phyloP scores from a whole-genome alignment of 2,113 vertebrate species.

The Climacteris rufus region DNA sequence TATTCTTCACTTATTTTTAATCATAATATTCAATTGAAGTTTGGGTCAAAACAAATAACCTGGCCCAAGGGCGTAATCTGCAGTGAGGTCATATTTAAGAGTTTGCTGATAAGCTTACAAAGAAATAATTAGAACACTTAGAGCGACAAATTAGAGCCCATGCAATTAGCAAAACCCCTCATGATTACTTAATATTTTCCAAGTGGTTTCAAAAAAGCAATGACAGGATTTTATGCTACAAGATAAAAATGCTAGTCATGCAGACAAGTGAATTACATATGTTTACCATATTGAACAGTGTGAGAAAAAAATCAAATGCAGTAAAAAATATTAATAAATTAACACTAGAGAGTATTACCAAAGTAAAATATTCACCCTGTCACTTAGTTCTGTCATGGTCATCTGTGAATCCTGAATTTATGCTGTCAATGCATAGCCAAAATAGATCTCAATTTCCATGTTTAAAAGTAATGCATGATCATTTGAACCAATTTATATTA shows the following conservation, averaged over 20 bases:
- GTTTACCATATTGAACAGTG: constrained; percentile 63
- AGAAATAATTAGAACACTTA: constrained; percentile 68
- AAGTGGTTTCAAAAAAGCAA: constrained; percentile 56
- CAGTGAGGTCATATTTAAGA: constrained; percentile 40
- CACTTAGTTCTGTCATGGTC: neutral
- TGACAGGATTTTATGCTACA: constrained; percentile 37
- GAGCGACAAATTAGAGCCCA: constrained; percentile 59
- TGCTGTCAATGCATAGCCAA: neutral
- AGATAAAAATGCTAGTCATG: constrained; percentile 54
- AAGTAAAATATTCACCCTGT: neutral
- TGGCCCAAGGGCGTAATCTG: constrained; percentile 52
- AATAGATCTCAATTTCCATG: neutral
- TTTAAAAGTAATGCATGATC: neutral
- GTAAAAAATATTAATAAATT: constrained; percentile 30
- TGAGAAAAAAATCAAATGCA: constrained; percentile 26
- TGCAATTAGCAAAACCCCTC: constrained; percentile 65
- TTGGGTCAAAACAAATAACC: constrained; percentile 65
- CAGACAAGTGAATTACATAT: constrained; percentile 54
- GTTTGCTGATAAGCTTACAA: constrained; percentile 56
- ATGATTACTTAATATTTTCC: constrained; percentile 66
- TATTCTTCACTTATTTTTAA: constrained; percentile 58
- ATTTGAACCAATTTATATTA: neutral
- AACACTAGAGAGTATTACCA: neutral
- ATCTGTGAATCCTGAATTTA: neutral
- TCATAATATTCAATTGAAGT: constrained; percentile 48